A percentile compares a stretch with the other conserved stretches of the same genome.
phyloP scores from a whole-genome alignment of 2,888 invertebrate species.

The Pediacus dermestoides region DNA sequence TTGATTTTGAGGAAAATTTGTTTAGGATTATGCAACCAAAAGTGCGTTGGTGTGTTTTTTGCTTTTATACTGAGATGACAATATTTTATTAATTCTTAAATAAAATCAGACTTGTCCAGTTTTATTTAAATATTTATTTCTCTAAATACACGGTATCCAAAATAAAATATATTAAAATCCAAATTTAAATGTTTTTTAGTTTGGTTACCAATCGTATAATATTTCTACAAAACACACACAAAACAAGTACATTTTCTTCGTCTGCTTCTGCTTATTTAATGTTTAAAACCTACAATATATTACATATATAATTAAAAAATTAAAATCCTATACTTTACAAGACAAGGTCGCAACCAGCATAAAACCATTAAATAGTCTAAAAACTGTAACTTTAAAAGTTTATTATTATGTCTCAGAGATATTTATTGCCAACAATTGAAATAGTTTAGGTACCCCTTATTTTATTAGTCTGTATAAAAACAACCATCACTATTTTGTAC shows the following conservation, averaged over 20 bases:
- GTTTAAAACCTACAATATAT: too few species aligned
- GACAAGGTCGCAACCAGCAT: constrained; percentile 30
- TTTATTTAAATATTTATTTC: constrained; percentile 20
- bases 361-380: constrained; percentile 31
- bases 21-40: too few species aligned
- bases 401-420: too few species aligned
- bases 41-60: too few species aligned
- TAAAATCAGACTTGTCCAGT: too few species aligned
- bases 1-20: too few species aligned
- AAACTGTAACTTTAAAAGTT: constrained; percentile 13
- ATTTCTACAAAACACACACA: too few species aligned
- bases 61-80: too few species aligned
- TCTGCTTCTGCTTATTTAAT: too few species aligned
- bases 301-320: constrained; percentile 36
- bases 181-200: constrained; percentile 18
- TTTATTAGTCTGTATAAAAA: constrained; percentile 27
- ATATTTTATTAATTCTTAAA: too few species aligned
- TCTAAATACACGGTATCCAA: constrained; percentile 24
- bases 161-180: constrained; percentile 17
- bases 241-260: too few species aligned
- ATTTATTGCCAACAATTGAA: constrained; percentile 39
- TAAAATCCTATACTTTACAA: constrained; percentile 34
- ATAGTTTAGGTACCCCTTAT: constrained; percentile 20
- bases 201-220: constrained; percentile 26
- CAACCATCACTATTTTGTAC: constrained; percentile 25